phyloP scores from a whole-genome alignment of 2,888 invertebrate species.

The Plagodis pulveraria region DNA sequence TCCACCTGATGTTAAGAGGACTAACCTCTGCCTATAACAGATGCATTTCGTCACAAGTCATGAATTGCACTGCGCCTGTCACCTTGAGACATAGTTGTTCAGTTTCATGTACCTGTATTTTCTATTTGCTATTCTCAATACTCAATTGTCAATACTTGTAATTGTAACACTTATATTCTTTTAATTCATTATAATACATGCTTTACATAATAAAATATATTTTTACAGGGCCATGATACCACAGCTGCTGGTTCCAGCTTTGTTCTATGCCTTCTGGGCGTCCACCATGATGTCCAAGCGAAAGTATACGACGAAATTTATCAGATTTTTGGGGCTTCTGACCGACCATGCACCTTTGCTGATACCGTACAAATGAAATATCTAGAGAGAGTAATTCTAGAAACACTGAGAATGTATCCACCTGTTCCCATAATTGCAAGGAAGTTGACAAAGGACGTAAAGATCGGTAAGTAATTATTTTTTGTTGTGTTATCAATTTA shows the following conservation, averaged over 20 bases:
- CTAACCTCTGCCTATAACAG: too few species aligned
- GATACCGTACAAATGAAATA: conserved; percentile 93
- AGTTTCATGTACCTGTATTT: too few species aligned
- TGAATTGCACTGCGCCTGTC: too few species aligned
- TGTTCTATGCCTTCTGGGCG: conserved; percentile 92
- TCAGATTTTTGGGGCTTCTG: conserved; percentile 91
- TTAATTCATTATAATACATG: too few species aligned
- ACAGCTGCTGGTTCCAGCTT: conserved; percentile 93
- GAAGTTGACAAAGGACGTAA: conserved; percentile 88
- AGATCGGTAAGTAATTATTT: conserved; percentile 79
- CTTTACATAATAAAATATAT: not conserved
- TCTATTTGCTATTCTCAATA: too few species aligned
- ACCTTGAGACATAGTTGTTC: too few species aligned
- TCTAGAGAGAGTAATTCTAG: conserved; percentile 91
- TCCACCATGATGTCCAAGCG: conserved; percentile 91
- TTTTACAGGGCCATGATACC: conserved; percentile 76
- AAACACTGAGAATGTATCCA: conserved; percentile 91
- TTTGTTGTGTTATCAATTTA: not conserved
- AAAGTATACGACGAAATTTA: conserved; percentile 90
- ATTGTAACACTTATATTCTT: too few species aligned
- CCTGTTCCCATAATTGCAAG: conserved; percentile 92
- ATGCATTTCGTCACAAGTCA: too few species aligned
- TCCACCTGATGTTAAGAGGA: too few species aligned
- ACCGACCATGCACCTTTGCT: conserved; percentile 90
- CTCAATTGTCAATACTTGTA: too few species aligned